A percentile compares a stretch with the other conserved stretches of the same genome.
Evolutionary conservation across 2,113 vertebrate genomes (phyloP).

Genomic region (Notechis scutatus): DNA sequence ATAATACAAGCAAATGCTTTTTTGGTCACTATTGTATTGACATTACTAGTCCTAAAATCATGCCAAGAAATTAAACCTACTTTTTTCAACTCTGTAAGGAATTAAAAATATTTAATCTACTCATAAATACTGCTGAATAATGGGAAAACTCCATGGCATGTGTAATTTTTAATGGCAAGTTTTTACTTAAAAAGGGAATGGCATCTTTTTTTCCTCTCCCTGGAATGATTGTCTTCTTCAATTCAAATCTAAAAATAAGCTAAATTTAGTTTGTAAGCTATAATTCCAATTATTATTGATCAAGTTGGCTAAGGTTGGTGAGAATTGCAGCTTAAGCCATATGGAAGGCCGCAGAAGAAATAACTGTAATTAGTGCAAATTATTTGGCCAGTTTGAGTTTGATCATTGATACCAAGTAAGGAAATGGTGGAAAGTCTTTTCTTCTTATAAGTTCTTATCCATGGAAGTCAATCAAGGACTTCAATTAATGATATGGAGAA

Average conservation of each 20-base stretch:
- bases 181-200: too few relatives aligned
- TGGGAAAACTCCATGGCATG: neutral
- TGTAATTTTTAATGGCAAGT: too few relatives aligned
- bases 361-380: neutral
- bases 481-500: neutral
- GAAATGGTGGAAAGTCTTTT: neutral
- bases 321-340: neutral
- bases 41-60: neutral
- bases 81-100: neutral
- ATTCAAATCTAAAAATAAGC: too few relatives aligned
- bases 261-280: neutral
- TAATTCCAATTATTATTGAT: neutral
- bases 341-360: neutral
- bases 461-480: neutral
- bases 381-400: neutral
- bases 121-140: neutral
- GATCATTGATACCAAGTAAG: neutral
- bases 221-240: too few relatives aligned
- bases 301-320: neutral
- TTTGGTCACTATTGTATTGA: neutral
- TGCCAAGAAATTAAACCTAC: neutral
- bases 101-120: neutral
- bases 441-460: neutral
- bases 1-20: neutral
- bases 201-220: too few relatives aligned